Evolutionary conservation across 2,797 vertebrate species (phyloP).

Genomic region (Sebastes baramenuke): DNA sequence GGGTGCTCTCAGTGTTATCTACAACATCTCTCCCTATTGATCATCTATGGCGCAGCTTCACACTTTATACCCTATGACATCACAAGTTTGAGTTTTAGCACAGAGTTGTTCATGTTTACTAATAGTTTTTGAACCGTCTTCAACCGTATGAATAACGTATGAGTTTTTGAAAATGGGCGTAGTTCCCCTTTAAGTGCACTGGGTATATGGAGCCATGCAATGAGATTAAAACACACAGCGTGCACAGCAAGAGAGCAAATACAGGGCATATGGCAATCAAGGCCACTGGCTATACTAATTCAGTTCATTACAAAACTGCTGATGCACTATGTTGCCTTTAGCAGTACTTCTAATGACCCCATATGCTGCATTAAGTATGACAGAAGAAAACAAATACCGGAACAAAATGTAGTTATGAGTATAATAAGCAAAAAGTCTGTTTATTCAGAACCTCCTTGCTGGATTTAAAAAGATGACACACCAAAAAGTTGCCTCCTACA

Average conservation of each 20-base stretch:
- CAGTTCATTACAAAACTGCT: slow-evolving; percentile 53
- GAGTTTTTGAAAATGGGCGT: no score
- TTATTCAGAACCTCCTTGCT: not conserved
- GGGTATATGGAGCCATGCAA: slow-evolving; percentile 10
- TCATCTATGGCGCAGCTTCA: no score
- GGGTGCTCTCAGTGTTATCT: no score
- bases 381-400: not conserved
- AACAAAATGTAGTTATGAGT: not conserved
- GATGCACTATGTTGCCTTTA: slow-evolving; percentile 41
- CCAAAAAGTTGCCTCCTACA: not conserved
- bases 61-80: no score
- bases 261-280: slow-evolving; percentile 54
- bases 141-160: no score
- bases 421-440: not conserved
- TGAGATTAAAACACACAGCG: not conserved
- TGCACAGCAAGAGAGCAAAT: slow-evolving; percentile 16
- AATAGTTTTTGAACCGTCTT: no score
- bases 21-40: no score
- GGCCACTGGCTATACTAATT: slow-evolving; percentile 39
- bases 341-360: slow-evolving; percentile 38
- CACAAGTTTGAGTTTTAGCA: no score
- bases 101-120: no score
- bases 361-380: slow-evolving; percentile 27
- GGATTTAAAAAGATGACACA: not conserved
- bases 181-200: not conserved